Percentiles rank a stretch among this genome's conserved stretches.
phyloP scores from a whole-genome alignment of 2,113 vertebrate genomes.

The Phainopepla nitens region DNA sequence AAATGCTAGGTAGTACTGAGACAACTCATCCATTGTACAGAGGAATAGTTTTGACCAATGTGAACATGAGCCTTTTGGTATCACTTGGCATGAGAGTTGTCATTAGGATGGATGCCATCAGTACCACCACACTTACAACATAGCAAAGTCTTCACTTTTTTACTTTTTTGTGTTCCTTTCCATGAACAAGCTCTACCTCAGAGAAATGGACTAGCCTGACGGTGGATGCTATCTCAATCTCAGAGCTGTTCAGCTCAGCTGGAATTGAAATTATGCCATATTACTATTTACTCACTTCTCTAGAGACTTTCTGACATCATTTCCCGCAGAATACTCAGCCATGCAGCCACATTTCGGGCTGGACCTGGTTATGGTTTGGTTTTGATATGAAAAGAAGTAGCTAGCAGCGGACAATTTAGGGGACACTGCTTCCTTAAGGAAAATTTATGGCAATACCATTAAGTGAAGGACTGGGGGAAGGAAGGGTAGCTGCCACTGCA shows the following conservation, averaged over 20 bases:
- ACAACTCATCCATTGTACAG: neutral
- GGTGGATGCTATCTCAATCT: neutral
- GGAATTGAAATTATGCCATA: neutral
- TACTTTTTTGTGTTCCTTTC: neutral
- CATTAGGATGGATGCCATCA: too few species aligned
- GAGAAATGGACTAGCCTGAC: neutral
- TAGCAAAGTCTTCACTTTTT: neutral
- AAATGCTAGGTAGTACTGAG: neutral
- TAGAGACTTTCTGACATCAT: neutral
- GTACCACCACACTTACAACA: neutral
- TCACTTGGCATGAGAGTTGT: neutral
- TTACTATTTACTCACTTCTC: neutral
- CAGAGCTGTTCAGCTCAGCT: neutral
- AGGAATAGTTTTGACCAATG: neutral
- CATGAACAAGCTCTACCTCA: neutral
- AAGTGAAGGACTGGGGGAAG: neutral
- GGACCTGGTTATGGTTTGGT: neutral
- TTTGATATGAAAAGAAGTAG: neutral
- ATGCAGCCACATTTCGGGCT: neutral
- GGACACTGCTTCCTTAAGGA: neutral
- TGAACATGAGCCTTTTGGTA: neutral
- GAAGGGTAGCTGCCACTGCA: neutral
- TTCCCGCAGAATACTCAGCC: neutral
- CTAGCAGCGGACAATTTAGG: neutral
- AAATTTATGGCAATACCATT: neutral